A percentile compares a stretch with the other conserved stretches of the same genome.
phyloP scores from a whole-genome alignment of 92 coral and sea anemone species.

The Paramuricea clavata region DNA sequence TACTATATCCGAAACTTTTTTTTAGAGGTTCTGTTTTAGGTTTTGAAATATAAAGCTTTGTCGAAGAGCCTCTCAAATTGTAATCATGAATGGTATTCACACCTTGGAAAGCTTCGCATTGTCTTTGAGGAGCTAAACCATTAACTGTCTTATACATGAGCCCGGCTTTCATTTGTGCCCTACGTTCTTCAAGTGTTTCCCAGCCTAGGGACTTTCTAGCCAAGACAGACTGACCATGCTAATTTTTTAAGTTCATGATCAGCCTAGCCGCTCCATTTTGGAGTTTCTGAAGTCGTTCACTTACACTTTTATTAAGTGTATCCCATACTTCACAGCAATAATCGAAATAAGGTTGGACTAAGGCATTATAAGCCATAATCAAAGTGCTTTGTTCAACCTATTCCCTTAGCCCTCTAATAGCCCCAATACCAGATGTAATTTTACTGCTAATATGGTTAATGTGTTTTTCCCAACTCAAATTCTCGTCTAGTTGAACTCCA shows the following conservation, averaged over 20 bases:
- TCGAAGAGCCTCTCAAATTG: not conserved
- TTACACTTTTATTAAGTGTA: not conserved
- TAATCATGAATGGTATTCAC: not conserved
- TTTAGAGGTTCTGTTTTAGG: not conserved
- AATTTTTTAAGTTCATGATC: not conserved
- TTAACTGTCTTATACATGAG: not conserved
- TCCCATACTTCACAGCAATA: not conserved
- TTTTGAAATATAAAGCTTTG: not conserved
- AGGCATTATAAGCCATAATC: not conserved
- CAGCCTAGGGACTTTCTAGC: slow-evolving; percentile 3
- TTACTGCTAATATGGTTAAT: not conserved
- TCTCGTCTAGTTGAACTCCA: not conserved
- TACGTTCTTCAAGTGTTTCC: not conserved
- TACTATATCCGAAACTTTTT: not conserved
- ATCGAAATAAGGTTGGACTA: not conserved
- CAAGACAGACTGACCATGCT: not conserved
- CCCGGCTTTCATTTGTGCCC: not conserved
- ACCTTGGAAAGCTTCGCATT: not conserved
- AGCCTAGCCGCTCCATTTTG: not conserved
- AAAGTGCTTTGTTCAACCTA: not conserved
- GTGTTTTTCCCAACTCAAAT: not conserved
- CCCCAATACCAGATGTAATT: not conserved
- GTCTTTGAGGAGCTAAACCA: not conserved
- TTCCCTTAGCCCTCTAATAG: not conserved
- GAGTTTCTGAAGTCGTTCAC: not conserved